These are phyloP conservation scores for Nothocercus nigrocapillus DNA, from an alignment of 2,113 vertebrate genomes.

Conservation along the genomic window DNA sequence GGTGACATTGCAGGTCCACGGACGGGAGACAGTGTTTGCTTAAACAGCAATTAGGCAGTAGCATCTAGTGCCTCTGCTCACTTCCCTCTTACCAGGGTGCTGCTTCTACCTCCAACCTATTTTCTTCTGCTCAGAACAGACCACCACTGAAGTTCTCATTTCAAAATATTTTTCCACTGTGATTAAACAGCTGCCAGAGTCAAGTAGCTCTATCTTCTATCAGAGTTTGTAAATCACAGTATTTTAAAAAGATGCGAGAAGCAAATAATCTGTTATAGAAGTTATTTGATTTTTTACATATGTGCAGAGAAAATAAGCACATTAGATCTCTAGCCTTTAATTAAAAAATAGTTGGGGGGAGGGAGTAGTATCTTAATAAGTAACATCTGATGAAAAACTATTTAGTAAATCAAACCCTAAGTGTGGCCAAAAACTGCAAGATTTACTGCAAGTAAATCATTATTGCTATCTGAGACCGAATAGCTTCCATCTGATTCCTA, in stretches of 20 bases:
- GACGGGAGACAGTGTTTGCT: not conserved
- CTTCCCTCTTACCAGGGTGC: not conserved
- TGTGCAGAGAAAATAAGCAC: conserved; percentile 60
- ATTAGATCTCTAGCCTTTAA: conserved; percentile 75
- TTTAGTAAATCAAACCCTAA: conserved; percentile 57
- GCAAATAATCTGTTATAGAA: conserved; percentile 32
- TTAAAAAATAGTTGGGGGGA: conserved; percentile 70
- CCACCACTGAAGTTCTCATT: conserved; percentile 40
- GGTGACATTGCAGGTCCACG: not conserved
- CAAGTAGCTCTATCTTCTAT: conserved; percentile 32
- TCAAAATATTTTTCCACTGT: conserved; percentile 23
- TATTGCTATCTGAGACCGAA: conserved; percentile 81
- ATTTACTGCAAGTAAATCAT: conserved; percentile 76
- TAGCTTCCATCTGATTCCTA: conserved; percentile 84
- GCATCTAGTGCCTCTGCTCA: not conserved
- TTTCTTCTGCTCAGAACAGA: conserved; percentile 5
- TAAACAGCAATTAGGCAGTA: not conserved
- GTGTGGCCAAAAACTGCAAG: conserved; percentile 66
- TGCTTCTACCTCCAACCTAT: not conserved
- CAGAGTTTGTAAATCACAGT: conserved; percentile 3
- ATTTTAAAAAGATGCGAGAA: conserved; percentile 33
- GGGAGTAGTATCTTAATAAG: conserved; percentile 71
- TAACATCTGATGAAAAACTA: conserved; percentile 71
- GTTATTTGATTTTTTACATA: conserved; percentile 74
- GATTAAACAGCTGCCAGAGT: conserved; percentile 44